Percentiles rank a stretch among this genome's conserved stretches.
Conservation (phyloP, 2,888 invertebrate genomes). For the Norana najaformis region DNA sequence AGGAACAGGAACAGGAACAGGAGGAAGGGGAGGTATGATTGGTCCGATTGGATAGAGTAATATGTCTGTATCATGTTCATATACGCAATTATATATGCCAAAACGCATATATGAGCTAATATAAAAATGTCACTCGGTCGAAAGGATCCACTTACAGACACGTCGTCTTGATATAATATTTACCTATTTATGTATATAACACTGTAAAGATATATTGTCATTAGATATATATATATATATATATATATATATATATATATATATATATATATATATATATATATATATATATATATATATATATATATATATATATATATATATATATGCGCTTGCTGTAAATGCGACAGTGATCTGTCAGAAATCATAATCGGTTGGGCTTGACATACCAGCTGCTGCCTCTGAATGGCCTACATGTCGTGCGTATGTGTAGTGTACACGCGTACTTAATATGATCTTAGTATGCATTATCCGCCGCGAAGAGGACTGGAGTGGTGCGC, state of each 20-base stretch:
- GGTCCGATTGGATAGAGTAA: not conserved
- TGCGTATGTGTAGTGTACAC: not conserved
- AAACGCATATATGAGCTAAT: not conserved
- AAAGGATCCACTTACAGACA: not conserved
- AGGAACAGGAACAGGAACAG: not conserved
- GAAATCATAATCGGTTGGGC: slow-evolving; percentile 7
- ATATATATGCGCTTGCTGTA: not conserved
- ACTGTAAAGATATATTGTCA: too few relatives aligned
- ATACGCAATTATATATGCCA: too few relatives aligned
- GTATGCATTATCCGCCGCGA: not conserved
- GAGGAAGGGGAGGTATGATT: not conserved
- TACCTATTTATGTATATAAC: too few relatives aligned
- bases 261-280: not conserved
- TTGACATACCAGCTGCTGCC: not conserved
- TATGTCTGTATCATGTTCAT: not conserved
- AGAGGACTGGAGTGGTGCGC: not conserved
- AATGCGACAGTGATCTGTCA: not conserved
- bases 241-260: too few relatives aligned
- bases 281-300: not conserved
- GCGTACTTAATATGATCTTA: not conserved
- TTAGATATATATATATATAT: not conserved
- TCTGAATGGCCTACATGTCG: not conserved
- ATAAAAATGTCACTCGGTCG: not conserved
- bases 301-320: not conserved
- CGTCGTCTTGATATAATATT: not conserved